Evolutionary conservation across 2,888 invertebrate genomes (phyloP), one percentile per base, ranked within the genome.

Genomic region (Caenorhabditis japonica): DNA sequence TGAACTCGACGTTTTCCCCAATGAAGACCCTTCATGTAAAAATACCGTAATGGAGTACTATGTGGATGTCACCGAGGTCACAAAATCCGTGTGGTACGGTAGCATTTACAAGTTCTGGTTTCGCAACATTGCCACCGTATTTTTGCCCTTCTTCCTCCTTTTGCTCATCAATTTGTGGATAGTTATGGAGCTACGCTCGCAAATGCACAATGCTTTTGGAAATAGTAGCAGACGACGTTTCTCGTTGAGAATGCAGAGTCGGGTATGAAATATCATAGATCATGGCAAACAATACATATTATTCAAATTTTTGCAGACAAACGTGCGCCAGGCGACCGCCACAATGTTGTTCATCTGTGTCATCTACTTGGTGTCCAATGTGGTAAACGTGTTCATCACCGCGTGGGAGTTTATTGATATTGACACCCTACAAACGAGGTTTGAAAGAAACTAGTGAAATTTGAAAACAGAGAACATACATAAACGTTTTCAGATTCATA

Each of bases 351-450:
- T 76, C 47, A 72, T 78, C 19, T 75, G 74, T 59, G 60, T 64
- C 27, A 61, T 69, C 39, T 78, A 78, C 53, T 62, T 78, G 19
- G 53, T 76, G 23, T 74, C 74, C 3, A 78, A 78, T 33, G 62
- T 61, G 3, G 62, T 66, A 13, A 78, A 78, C 60, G 76, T 78
- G 13, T 68, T 78, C 53, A 75, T 78, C 39, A 76, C 78, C 3
- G 74, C 74, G n/a, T 76, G 74, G 74, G 78, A 78, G 33, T 78
- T 78, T 25, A 41, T 78, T 4, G 78, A 78, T 41, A 71, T 78
- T 36, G 58, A 74, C 5, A 53, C 68, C 15, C 52, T 78, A 23
- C 51, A 52, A 27, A 53, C 52, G 21, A 59, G 59, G 59, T 68
- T 43, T 17, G 39, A 8, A 17, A 19, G 19, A 19, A 17, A 12